Evolutionary conservation across 2,888 invertebrate species (phyloP), one percentile per base, ranked within the genome.

Genomic region (Arge pagana): DNA sequence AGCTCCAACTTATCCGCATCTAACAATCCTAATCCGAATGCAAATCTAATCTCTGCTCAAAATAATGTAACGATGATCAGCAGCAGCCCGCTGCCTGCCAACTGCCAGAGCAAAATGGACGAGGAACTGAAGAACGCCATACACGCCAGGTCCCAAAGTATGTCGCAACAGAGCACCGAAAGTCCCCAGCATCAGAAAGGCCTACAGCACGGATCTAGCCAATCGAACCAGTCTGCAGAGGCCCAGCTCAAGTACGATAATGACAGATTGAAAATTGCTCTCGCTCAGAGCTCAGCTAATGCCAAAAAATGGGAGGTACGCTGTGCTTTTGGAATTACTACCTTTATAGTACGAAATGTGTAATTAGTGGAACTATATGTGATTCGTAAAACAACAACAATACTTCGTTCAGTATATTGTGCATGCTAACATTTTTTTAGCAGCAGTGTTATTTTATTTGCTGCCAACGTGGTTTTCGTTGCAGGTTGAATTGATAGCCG

Each of bases 211-310:
- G 60, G 65, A 45, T 60, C 64, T n/a, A 56, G 60, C 19, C 68
- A 66, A 54, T 61, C 66, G 24, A 77, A 76, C 23, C 77, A 81
- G 75, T 64, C 80, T 77, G 50, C 83, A 33, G 89, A 94, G 71
- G 91, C 91, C 74, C 96, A 96, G 77, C 83, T 97, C 57, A 93
- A 96, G 74, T 96, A 96, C 79, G 97, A 97, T 80, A 97, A 97
- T 77, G 97, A 97, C 75, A 84, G 96, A 61, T 85, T 97, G 63
- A 96, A 97, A 80, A 84, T 96, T 60, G 97, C 97, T 15, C 81
- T 97, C 59, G 93, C 93, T 48, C 96, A 97, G 79, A 97, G 97
- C 78, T 97, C 96, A 41, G 93, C 96, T 31, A 97, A 97, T 80
- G 96, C 96, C 7, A 97, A 96, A 80, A 96, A 97, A 77, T 97